phyloP scores from a whole-genome alignment of 2,888 invertebrate species.

The Lycophotia porphyrea region DNA sequence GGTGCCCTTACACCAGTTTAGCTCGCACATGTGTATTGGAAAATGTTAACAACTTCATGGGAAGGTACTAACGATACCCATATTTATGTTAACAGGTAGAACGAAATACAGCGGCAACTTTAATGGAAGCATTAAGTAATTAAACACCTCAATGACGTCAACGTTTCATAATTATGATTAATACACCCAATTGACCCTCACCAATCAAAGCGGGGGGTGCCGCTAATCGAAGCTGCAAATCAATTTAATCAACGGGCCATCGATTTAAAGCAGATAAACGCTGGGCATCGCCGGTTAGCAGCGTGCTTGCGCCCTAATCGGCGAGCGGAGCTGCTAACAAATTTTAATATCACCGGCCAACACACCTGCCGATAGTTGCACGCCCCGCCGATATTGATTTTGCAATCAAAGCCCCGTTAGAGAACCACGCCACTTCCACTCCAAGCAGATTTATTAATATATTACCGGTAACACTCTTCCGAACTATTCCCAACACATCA shows the following conservation, averaged over 20 bases:
- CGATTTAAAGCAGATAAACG: constrained; percentile 77
- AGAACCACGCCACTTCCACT: constrained; percentile 76
- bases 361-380: constrained; percentile 84
- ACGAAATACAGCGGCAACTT: constrained; percentile 2
- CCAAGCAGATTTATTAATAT: constrained; percentile 80
- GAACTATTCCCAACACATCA: constrained; percentile 42
- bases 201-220: constrained; percentile 35
- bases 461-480: constrained; percentile 55
- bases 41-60: constrained; percentile 24
- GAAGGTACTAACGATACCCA: neutral
- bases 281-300: constrained; percentile 70
- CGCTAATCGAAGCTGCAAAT: constrained; percentile 55
- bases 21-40: neutral
- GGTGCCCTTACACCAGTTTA: constrained; percentile 15
- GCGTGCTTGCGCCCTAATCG: constrained; percentile 78
- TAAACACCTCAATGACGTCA: constrained; percentile 39
- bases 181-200: constrained; percentile 32
- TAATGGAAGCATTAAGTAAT: constrained; percentile 33
- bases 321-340: constrained; percentile 67
- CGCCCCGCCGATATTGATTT: constrained; percentile 83
- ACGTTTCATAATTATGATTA: constrained; percentile 50
- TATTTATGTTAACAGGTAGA: constrained; percentile 5
- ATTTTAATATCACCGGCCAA: constrained; percentile 82
- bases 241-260: constrained; percentile 74
- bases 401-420: constrained; percentile 87